Evolutionary conservation across 2,113 vertebrate genomes (phyloP), one percentile per base, ranked within the genome.

Genomic region (Mastomys coucha): DNA sequence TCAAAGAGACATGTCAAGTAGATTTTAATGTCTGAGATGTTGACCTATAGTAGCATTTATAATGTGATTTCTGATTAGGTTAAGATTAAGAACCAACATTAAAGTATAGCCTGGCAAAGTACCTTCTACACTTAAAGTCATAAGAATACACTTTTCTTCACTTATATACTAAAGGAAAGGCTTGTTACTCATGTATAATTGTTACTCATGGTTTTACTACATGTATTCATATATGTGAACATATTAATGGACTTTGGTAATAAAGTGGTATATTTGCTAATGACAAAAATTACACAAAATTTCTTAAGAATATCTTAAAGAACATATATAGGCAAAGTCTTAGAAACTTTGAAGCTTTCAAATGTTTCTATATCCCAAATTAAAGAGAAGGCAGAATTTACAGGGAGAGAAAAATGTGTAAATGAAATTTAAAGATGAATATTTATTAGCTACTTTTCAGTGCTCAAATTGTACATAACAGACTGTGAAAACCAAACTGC

Each of bases 1-100:
- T 49, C 22, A 94, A 97, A 90, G 69, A 92, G 89, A 88, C 11
- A 49, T 20, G 42, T 33, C 16, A 33, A 65, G 28, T 51, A 22
- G 3, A 84, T n/a, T 67, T 33, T 77, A 49, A 84, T 65, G 17
- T 16, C 33, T 39, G 31, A 81, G 6, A 1, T 91, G 70, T 39
- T 78, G 17, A 56, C 16, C 39, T 42, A 82, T 2, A 91, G 19
- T 42, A 67, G 10, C 28, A 69, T 5, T 69, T 42, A 20, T 28
- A 39, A 65, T 36, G 33, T 24, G 36, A 22, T n/a, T 88, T 76
- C 28, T 86, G 5, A 91, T 36, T 75, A 2, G 67, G 13, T 86
- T 36, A 84, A 63, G 9, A 8, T 28, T 91, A 86, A 86, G 36
- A 89, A 78, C 77, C 2, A 31, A 39, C 26, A 49, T 78, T 67